Evolutionary conservation across 2,888 invertebrate genomes (phyloP), one percentile per base, ranked within the genome.

Genomic region (Argynnis bischoffii): DNA sequence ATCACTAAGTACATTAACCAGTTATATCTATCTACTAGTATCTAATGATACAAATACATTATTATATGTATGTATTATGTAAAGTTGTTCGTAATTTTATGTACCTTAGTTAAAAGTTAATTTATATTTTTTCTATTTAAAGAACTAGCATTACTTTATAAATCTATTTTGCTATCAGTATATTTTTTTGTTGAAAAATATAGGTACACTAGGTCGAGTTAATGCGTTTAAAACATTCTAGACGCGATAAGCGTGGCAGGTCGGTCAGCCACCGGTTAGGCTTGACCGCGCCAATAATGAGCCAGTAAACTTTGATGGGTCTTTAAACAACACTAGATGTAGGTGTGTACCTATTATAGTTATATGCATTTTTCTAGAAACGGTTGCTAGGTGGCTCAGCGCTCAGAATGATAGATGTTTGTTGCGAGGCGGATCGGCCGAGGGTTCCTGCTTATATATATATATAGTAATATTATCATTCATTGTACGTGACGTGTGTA

Each of bases 291-390:
- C 75, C 75, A 74, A 78, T 82, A 83, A 81, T 81, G 77, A 81
- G 80, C 77, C 73, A 64, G 78, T 82, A 78, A 79, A 79, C 77
- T 81, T 81, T 79, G 79, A 81, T 78, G 81, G 78, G 72, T 69
- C 72, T 70, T 78, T 63, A 76, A 69, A 72, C 71, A 66, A 66
- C 69, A 56, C 72, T 72, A 60, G 26, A 68, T 63, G 63, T 69
- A 69, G 69, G 73, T 47, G 8, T 70, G 71, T n/a, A n/a, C 73
- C 71, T 71, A 57, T 57, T 61, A 61, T 65, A 26, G 3, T 46
- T 59, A 57, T 53, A 59, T 57, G 53, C 56, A 56, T 59, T 69
- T 66, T 56, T 68, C 55, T 69, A 63, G 67, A 54, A 69, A 71
- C 71, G 46, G 75, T 76, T 76, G 74, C 75, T 75, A 72, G 67